Percentiles rank a stretch among this genome's conserved stretches.
Conservation (phyloP, 2,113 vertebrate genomes). For the Eclectus roratus region DNA sequence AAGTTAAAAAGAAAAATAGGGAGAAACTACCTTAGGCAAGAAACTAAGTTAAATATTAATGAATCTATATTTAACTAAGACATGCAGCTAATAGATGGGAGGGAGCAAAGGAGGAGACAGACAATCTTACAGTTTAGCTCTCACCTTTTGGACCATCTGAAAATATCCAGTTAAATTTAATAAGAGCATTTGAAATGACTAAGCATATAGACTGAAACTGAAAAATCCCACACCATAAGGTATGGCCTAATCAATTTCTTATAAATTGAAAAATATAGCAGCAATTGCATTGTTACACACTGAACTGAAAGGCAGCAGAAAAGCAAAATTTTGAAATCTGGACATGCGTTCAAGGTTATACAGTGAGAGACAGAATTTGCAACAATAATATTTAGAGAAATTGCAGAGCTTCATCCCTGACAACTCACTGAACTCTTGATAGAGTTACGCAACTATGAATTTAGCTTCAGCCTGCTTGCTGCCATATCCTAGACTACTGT, state of each 20-base stretch:
- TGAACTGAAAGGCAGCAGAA: neutral
- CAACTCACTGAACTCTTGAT: neutral
- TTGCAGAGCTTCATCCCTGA: neutral
- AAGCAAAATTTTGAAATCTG: neutral
- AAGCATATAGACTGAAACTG: neutral
- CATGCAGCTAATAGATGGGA: neutral
- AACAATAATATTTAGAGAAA: neutral
- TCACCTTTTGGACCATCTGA: neutral
- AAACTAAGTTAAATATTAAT: constrained; percentile 1
- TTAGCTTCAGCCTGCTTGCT: neutral
- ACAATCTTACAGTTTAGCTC: neutral
- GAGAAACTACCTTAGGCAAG: neutral
- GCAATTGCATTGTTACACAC: neutral
- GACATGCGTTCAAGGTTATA: neutral
- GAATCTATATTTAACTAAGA: neutral
- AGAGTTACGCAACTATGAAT: neutral
- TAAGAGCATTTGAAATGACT: neutral
- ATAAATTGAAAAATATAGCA: neutral
- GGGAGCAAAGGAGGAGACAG: neutral
- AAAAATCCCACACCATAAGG: neutral
- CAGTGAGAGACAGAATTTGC: neutral
- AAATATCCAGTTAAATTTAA: neutral
- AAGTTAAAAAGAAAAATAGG: neutral
- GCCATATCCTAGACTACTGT: neutral
- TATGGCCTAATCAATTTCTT: neutral